Base-by-base conservation (phyloP, 2,797 vertebrate species). In the Scarus forsteni region DNA sequence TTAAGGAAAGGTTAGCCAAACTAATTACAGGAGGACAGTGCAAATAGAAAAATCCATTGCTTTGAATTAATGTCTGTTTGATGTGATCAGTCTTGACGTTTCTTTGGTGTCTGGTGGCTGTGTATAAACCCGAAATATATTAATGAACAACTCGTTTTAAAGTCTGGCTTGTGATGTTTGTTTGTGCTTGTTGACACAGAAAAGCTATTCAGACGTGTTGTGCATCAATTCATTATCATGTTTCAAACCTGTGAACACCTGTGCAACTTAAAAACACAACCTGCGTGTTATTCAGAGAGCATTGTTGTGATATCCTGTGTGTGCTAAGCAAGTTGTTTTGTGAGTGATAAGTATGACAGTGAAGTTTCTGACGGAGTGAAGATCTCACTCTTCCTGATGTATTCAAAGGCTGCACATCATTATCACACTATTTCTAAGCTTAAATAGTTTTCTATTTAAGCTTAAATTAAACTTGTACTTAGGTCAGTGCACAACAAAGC, bases 1-100 rank as follows among this genome's bases (percentile, higher is more conserved):
- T 84, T 88, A 77, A 46, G 51, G 55, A 92, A 89, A 90, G 86
- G 89, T 92, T 89, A 85, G 69, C 70, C 81, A 84, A 90, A 88
- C 80, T 87, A 88, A 91, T 92, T 91, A 90, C 62, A 60, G 63
- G 66, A 52, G 69, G 68, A 85, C 71, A 60, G 81, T 76, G 84
- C 80, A 85, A 90, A 88, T 83, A 70, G 82, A 73, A 85, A 75
- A 89, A 90, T 86, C 87, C 68, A 83, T 88, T 70, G 81, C 81
- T 84, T 82, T 87, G 77, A 88, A 86, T 88, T 84, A 85, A 87
- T 83, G 66, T 81, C 73, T 56, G 27, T 86, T 86, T 85, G 75
- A 91, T 84, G 53, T 75, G 73, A 90, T 88, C 84, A 70, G 60
- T 70, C 65, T 34, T 79, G 67, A 53, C 77, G 70, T 79, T 82